A percentile compares a stretch with the other conserved stretches of the same genome.
Evolutionary conservation across 1,140 invertebrate genomes (phyloP).

Genomic region (Macrocentrus cingulum): DNA sequence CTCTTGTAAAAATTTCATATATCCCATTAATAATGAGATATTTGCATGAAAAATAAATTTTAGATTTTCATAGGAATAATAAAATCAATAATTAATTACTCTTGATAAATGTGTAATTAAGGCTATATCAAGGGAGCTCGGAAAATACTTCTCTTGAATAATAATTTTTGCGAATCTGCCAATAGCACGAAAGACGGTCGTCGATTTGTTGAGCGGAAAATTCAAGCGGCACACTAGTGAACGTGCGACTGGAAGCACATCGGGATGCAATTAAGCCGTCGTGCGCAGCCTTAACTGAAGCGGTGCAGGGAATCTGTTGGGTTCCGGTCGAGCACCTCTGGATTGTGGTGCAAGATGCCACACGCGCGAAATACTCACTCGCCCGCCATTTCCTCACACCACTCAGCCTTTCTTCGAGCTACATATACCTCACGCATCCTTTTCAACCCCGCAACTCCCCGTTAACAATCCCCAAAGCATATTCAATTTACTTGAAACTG

Average conservation of each 20-base stretch:
- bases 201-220: not conserved
- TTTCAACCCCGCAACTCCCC: not conserved
- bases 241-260: not conserved
- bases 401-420: too few species aligned
- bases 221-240: not conserved
- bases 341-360: not conserved
- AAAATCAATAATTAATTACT: too few species aligned
- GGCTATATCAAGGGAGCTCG: too few species aligned
- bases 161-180: too few species aligned
- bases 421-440: too few species aligned
- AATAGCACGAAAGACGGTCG: not conserved
- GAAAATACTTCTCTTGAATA: too few species aligned
- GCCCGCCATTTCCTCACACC: not conserved
- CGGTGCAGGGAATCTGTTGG: not conserved
- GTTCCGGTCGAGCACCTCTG: not conserved
- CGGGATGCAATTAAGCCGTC: constrained; percentile 2
- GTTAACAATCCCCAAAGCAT: not conserved
- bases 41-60: too few species aligned
- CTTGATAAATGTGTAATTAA: too few species aligned
- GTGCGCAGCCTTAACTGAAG: constrained; percentile 2
- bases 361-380: not conserved
- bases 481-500: constrained; percentile 1
- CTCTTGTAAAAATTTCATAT: too few species aligned
- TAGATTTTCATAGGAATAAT: too few species aligned
- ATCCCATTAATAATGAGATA: too few species aligned